Conservation (phyloP, 2,888 invertebrate species). For the Homarus gammarus region DNA sequence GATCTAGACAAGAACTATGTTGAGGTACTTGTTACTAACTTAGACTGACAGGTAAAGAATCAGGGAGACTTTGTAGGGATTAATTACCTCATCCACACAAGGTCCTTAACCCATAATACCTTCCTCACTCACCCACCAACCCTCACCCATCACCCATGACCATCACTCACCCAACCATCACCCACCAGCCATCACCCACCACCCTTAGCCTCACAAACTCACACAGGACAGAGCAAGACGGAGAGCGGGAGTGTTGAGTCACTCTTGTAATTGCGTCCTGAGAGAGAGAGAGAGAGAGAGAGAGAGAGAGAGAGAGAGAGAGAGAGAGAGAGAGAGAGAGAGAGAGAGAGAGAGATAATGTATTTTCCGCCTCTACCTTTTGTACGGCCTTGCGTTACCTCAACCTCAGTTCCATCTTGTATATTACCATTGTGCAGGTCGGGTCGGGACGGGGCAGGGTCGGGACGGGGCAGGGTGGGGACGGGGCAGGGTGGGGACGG, state of each 20-base stretch:
- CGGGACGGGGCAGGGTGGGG: too few relatives aligned
- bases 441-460: background rate
- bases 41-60: too few relatives aligned
- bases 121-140: background rate
- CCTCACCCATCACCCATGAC: background rate
- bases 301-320: slow-evolving; percentile 1
- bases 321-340: background rate
- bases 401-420: background rate
- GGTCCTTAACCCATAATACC: too few relatives aligned
- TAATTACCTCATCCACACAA: too few relatives aligned
- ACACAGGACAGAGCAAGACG: too few relatives aligned
- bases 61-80: too few relatives aligned
- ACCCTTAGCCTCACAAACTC: background rate
- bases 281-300: background rate
- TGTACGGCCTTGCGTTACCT: too few relatives aligned
- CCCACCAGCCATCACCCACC: slow-evolving; percentile 2
- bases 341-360: background rate
- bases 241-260: too few relatives aligned
- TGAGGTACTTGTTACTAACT: too few relatives aligned
- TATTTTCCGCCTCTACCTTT: background rate
- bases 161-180: background rate
- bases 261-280: background rate
- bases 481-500: too few relatives aligned
- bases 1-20: too few relatives aligned
- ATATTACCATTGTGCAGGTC: background rate